phyloP scores from a whole-genome alignment of 2,888 invertebrate species.

The Protonemura montana region DNA sequence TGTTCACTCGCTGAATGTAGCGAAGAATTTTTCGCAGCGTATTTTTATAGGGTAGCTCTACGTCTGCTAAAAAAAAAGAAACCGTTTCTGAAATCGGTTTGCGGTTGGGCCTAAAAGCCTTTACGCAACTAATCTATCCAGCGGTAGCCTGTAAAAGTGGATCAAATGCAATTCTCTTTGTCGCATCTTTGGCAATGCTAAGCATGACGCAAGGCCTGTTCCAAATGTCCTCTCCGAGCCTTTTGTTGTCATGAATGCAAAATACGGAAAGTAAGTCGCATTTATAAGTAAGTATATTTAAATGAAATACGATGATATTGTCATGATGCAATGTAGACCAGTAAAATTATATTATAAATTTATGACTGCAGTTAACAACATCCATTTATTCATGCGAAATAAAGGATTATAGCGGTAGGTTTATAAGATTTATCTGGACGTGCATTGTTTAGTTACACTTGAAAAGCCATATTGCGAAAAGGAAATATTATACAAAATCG shows the following conservation, averaged over 20 bases:
- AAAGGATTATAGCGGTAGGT: conserved; percentile 8
- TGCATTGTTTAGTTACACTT: background rate
- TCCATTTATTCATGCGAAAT: background rate
- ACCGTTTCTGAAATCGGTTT: background rate
- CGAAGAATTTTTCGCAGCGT: too few relatives aligned
- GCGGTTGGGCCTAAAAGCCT: background rate
- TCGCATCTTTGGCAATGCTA: background rate
- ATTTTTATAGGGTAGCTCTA: too few relatives aligned
- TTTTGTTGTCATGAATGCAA: background rate
- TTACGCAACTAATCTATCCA: background rate
- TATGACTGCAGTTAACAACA: background rate
- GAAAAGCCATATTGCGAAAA: background rate
- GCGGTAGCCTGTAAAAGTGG: background rate
- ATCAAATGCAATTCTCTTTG: background rate
- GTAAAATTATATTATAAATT: background rate
- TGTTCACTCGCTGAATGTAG: too few relatives aligned
- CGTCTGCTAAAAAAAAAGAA: too few relatives aligned
- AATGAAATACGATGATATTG: conserved; percentile 3
- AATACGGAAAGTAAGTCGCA: conserved; percentile 12
- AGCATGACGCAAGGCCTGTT: background rate
- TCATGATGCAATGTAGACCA: background rate
- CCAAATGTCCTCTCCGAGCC: background rate
- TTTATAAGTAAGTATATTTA: conserved; percentile 3
- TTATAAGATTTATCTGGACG: background rate
- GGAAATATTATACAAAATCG: background rate